Conservation (phyloP, 2,888 invertebrate genomes). For the Hyposoter dolosus region DNA sequence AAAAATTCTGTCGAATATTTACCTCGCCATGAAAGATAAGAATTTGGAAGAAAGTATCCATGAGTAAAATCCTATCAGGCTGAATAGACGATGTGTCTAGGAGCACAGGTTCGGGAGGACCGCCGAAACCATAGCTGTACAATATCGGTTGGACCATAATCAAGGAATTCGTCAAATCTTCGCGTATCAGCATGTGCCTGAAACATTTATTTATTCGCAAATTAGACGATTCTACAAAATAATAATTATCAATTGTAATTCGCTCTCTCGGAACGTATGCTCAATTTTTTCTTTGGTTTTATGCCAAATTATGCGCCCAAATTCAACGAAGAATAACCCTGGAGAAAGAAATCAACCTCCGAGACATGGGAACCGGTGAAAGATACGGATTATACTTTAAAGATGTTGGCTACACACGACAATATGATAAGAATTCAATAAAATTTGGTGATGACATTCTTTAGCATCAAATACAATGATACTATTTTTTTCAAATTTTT, state of each 20-base stretch:
- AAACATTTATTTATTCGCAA: conserved; percentile 43
- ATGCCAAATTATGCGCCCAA: no score
- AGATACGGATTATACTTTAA: no score
- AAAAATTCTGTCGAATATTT: conserved; percentile 52
- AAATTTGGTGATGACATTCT: no score
- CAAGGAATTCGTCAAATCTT: conserved; percentile 98
- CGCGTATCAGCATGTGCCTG: conserved; percentile 98
- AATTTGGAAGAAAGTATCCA: conserved; percentile 99
- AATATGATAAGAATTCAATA: no score
- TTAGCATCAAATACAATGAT: no score
- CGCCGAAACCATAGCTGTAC: conserved; percentile 99
- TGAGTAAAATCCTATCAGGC: conserved; percentile 97
- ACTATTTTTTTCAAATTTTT: no score
- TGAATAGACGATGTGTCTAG: conserved; percentile 99
- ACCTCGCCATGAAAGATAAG: conserved; percentile 99
- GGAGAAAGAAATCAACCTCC: no score
- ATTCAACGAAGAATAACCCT: no score
- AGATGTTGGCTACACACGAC: no score
- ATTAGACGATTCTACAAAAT: conserved; percentile 6
- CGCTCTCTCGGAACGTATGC: no score
- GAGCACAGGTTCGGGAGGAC: conserved; percentile 98
- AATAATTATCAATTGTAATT: not conserved
- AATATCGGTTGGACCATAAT: conserved; percentile 99
- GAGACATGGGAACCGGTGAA: no score
- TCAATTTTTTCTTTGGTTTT: no score